Evolutionary conservation across 2,888 invertebrate genomes (phyloP).

Genomic region (Cinara cedri): DNA sequence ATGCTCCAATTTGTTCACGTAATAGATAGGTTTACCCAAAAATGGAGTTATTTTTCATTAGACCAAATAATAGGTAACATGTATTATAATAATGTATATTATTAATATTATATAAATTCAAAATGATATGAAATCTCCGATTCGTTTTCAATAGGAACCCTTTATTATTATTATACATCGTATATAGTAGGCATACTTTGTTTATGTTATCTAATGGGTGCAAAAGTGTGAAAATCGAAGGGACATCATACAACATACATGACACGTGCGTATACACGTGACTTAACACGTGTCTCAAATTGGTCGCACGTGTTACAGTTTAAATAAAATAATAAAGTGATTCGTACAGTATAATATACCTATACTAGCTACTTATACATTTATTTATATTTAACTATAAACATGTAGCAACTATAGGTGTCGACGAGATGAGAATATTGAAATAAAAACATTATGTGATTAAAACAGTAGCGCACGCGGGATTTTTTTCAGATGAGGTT

Average conservation of each 20-base stretch:
- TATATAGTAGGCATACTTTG: not conserved
- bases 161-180: not conserved
- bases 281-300: constrained; percentile 36
- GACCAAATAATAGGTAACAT: no score
- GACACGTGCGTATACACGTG: constrained; percentile 36
- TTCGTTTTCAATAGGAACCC: not conserved
- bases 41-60: no score
- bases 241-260: not conserved
- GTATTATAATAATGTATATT: no score
- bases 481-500: no score
- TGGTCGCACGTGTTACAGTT: constrained; percentile 41
- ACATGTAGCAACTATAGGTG: not conserved
- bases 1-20: no score
- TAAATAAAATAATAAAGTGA: constrained; percentile 38
- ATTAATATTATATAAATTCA: not conserved
- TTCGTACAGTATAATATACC: no score
- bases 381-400: not conserved
- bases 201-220: constrained; percentile 34
- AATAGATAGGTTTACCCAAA: no score
- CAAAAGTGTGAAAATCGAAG: constrained; percentile 38
- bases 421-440: not conserved
- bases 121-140: not conserved
- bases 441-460: not conserved
- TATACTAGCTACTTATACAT: not conserved
- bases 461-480: no score